Evolutionary conservation across 2,888 invertebrate genomes (phyloP), one percentile per base, ranked within the genome.

Genomic region (Xestia c-nigrum): DNA sequence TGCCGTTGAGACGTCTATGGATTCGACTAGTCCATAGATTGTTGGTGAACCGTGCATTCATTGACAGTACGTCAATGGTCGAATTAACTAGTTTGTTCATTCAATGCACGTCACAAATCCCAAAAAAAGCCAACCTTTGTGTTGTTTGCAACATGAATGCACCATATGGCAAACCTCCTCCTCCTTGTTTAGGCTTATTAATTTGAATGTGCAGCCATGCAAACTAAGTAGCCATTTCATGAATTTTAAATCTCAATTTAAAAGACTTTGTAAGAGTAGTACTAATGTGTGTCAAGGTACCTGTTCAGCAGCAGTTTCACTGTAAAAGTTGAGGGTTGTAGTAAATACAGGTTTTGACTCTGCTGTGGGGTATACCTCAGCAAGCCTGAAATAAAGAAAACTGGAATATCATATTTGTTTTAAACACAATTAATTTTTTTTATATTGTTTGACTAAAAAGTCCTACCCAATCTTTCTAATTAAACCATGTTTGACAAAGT

Each of bases 391-490:
- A 92, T 50, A 59, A 74, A 61, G 57, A 68, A 70, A 68, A 24
- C 6, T 2, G n/a, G 0, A 63, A 12, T 10, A 24, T n/a, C 1
- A 43, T 0, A 57, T 38, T 38, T 24, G 21, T 19, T 40, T 24
- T 16, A 6, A 10, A 14, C 12, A 61, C 61, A 21, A 19, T 50
- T 5, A 14, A 5, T 46, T 7, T n/a, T 43, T 64, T 12, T 43
- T 43, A 1, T 7, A 43, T n/a, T 12, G 7, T 4, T n/a, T 64
- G 64, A 16, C 21, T 19, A 19, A 31, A 31, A 46, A n/a, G 5
- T 63, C 93, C 73, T 87, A 96, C 96, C 96, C 96, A 86, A 96
- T 90, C 84, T 89, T 93, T 76, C 91, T 93, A 40, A 95, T 92
- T 24, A 89, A 81, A 57, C 96, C 96, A 89, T 89, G 92, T 78